phyloP scores from a whole-genome alignment of 2,113 vertebrate species.

The Bombycilla garrulus region DNA sequence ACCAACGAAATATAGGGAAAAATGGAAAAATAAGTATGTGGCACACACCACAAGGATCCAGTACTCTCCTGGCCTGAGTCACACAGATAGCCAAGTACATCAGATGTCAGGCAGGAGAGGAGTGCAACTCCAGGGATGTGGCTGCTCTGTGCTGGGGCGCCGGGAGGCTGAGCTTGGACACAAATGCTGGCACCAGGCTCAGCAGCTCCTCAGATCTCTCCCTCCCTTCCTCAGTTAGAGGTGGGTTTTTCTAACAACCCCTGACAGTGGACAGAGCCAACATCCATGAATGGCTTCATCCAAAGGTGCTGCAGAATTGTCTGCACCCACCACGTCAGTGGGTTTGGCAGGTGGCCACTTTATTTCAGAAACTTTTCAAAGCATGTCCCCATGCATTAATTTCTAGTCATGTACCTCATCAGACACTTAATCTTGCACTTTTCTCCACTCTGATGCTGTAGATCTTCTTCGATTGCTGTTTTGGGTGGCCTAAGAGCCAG shows the following conservation, averaged over 20 bases:
- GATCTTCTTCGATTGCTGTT: background rate
- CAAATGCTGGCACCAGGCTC: background rate
- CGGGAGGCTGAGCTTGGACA: background rate
- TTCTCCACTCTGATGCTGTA: background rate
- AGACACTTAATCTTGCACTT: background rate
- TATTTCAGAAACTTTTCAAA: background rate
- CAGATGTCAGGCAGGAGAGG: background rate
- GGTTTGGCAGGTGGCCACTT: background rate
- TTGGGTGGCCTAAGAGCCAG: background rate
- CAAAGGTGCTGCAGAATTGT: background rate
- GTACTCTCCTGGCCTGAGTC: background rate
- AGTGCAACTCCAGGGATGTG: background rate
- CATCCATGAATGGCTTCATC: background rate
- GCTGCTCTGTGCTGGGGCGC: background rate
- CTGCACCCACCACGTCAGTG: fast-evolving
- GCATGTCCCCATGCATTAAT: background rate
- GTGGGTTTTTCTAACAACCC: background rate
- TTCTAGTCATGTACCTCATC: background rate
- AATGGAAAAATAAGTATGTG: background rate
- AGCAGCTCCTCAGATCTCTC: background rate
- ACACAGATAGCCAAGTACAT: background rate
- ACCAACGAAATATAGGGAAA: background rate
- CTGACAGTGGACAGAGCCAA: background rate
- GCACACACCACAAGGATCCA: background rate
- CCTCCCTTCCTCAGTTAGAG: background rate